Percentiles rank a stretch among this genome's conserved stretches.
Evolutionary conservation across 2,888 invertebrate genomes (phyloP).

Genomic region (Rhorus exstirpatorius): DNA sequence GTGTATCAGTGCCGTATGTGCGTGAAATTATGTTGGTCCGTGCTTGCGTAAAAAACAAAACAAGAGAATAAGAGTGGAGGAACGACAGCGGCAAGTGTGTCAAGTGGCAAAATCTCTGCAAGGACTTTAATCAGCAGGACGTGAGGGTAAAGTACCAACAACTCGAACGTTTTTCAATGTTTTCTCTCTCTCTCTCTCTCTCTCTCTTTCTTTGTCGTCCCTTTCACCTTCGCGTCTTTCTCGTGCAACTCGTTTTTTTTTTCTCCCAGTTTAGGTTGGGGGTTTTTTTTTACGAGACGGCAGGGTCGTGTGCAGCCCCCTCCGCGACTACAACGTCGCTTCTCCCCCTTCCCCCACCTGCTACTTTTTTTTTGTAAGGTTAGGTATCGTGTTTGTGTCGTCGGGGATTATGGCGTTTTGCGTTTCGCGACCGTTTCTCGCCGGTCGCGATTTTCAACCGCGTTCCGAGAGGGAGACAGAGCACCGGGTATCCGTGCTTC

Average conservation of each 20-base stretch:
- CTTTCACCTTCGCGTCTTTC: constrained; percentile 33
- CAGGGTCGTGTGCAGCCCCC: constrained; percentile 25
- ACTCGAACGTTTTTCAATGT: constrained; percentile 51
- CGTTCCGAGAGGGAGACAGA: constrained; percentile 18
- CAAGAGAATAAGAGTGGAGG: neutral
- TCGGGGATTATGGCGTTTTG: constrained; percentile 37
- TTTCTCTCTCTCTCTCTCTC: constrained; percentile 30
- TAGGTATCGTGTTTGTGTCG: constrained; percentile 57
- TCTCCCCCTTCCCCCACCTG: constrained; percentile 6
- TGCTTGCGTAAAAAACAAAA: neutral
- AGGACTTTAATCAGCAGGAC: constrained; percentile 29
- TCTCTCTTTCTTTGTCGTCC: constrained; percentile 34
- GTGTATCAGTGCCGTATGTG: too few relatives aligned
- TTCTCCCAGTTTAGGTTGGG: constrained; percentile 66
- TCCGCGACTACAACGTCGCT: neutral
- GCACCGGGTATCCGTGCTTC: constrained; percentile 77
- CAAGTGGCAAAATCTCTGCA: constrained; percentile 46
- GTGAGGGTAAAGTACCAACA: constrained; percentile 34
- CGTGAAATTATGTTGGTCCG: too few relatives aligned
- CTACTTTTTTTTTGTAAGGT: constrained; percentile 45
- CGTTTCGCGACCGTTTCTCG: constrained; percentile 38
- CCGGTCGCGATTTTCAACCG: constrained; percentile 39
- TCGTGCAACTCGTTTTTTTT: constrained; percentile 52
- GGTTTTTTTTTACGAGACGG: constrained; percentile 51
- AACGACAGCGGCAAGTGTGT: constrained; percentile 49